Evolutionary conservation across 2,797 vertebrate species (phyloP), one percentile per base, ranked within the genome.

Genomic region (Tamandua tetradactyla): DNA sequence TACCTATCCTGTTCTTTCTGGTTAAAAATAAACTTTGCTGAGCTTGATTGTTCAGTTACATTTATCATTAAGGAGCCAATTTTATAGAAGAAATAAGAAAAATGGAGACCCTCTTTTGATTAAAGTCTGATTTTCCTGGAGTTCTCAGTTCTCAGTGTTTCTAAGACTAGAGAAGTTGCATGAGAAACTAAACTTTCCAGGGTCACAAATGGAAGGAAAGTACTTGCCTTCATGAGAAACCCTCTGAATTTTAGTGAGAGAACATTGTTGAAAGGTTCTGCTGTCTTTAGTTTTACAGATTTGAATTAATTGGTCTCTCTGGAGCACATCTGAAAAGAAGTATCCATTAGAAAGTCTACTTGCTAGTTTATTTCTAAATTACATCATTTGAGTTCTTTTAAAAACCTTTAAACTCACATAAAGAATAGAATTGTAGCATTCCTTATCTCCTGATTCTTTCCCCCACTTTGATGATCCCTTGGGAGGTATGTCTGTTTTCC

Each of bases 361-460:
- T 35, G 49, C 68, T 64, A 25, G 23, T 89, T 68, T 85, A 23
- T 81, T 94, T 92, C 90, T 95, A 42, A 87, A 91, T 71, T 74
- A 2, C 55, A 27, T 71, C 30, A 32, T 40, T 47, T 64, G 49
- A 23, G 6, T 64, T 74, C 13, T 83, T 83, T 80, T 80, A 66
- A 20, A 49, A 91, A 71, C 66, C 27, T 74, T 20, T 35, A 47
- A 68, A 25, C 42, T 91, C 42, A 30, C 82, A 30, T 11, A 57
- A 30, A 64, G 85, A 59, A 37, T 68, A 76, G 80, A 76, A 23
- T 27, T 37, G 15, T 66, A 9, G 82, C 42, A 12, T 47, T 47
- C 85, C 4, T 57, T 37, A 13, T 32, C 30, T 37, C 7, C 40
- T 40, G 30, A 64, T 27, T 88, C 59, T 68, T 22, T 1, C 37